Base-by-base conservation (phyloP, 2,888 invertebrate genomes). In the Oegoconia quadripuncta region DNA sequence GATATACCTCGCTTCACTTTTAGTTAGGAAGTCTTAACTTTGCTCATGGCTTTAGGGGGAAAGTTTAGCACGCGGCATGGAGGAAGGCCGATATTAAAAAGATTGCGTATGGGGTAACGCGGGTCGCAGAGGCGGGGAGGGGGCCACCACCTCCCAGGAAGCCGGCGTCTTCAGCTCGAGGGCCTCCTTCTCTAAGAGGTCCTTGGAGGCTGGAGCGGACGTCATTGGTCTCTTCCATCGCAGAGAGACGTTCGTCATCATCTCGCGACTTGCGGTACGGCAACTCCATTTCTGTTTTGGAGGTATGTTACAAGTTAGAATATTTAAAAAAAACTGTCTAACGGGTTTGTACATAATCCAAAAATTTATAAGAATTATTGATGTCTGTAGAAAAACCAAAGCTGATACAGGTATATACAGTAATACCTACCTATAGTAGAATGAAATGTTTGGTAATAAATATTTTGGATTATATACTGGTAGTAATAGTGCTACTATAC, bases 171-270 rank as follows among this genome's bases (percentile, higher is more conserved):
- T 88, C 87, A 8, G 76, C 66, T 36, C 77, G 48, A 47, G 90
- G 77, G 48, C 87, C 89, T 37, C 90, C 88, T 77, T 92, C 92
- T 46, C 91, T 84, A 22, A 92, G 78, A 2, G 92, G 89, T 29
- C 92, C 91, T 59, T 92, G 92, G 48, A 90, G 90, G 50, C 91
- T 90, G 57, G 90, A 91, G 40, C 91, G 90, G 54, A 91, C 86
- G 47, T 88, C 84, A 44, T 88, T 88, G 42, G 81, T 80, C 52
- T 84, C 84, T 44, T 87, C 86, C 15, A 72, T 54, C 20, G 74
- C 59, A 27, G 75, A 67, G 44, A 79, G 74, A 16, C 64, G 63
- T 37, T 87, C 76, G 30, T 89, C 88, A 28, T 89, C 89, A 30
- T 84, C 74, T 17, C 80, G 77, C 15, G 83, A 74, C 55, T 89